Base-by-base conservation (phyloP, 2,797 vertebrate genomes). In the Tolypeutes matacus region DNA sequence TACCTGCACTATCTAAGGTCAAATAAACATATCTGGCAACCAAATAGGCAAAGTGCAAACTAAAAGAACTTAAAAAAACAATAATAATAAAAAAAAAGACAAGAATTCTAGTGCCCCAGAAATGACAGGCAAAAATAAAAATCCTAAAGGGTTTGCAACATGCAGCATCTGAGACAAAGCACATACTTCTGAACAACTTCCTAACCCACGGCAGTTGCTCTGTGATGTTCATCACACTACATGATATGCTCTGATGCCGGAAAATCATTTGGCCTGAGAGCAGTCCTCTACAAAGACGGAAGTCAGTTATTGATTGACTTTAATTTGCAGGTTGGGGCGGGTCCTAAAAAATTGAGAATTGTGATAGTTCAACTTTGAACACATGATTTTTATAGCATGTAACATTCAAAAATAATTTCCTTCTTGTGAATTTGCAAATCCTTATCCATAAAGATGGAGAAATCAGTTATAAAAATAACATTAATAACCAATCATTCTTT, bases 11-110 rank as follows among this genome's bases (percentile, higher is more conserved):
- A 18, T 62, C 29, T 85, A 92, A 95, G 64, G 72, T 95, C 49
- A 93, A 39, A 36, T 89, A 94, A 95, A 95, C 73, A 86, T 25
- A 83, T 46, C 58, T 65, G 76, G 18, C 51, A 49, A 56, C 13
- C 64, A 92, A 95, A 91, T 27, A 95, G 53, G 56, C 86, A 91
- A 92, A 56, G 60, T 62, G 89, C 65, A 89, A 85, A 92, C 34
- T 21, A 92, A 82, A 60, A 46, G 69, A 85, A 67, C 10, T 46
- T n/a, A 56, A 73, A 27, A 89, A 21, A 69, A 53, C 56, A 69
- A 84, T 39, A 76, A 69, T n/a, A 34, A 72, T 51, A 85, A 27
- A 15, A 39, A 18, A 31, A 29, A n/a, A 12, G 34, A 15, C 10
- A 76, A 72, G 58, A 84, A 51, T 70, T n/a, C 42, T 39, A 89